A percentile compares a stretch with the other conserved stretches of the same genome.
Evolutionary conservation across 2,888 invertebrate species (phyloP).

Genomic region (Andrena praecox): DNA sequence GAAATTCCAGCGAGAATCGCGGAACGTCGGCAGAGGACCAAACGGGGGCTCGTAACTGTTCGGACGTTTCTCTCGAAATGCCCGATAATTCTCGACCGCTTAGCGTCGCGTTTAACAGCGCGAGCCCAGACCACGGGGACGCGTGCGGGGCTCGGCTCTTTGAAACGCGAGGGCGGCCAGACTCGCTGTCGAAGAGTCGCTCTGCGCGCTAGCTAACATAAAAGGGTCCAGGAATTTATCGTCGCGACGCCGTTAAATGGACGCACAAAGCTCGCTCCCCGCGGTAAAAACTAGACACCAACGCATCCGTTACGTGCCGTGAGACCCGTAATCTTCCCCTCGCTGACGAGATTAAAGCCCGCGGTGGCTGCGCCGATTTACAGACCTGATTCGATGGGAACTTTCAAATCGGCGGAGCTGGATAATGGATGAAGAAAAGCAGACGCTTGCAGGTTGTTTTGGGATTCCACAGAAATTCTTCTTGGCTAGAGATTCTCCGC

Average conservation of each 20-base stretch:
- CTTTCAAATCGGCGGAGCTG: not conserved
- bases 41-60: not conserved
- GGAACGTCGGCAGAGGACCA: not conserved
- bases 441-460: no score
- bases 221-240: conserved; percentile 52
- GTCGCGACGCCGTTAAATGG: conserved; percentile 55
- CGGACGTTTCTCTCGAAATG: not conserved
- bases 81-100: conserved; percentile 4
- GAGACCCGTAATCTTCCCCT: conserved; percentile 33
- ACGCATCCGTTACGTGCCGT: conserved; percentile 61
- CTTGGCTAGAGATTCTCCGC: no score
- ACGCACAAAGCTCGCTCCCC: conserved; percentile 52
- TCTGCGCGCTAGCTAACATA: conserved; percentile 15
- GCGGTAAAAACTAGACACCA: conserved; percentile 56
- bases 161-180: not conserved
- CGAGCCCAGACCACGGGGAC: not conserved
- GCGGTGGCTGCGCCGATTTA: not conserved
- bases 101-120: conserved; percentile 16
- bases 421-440: no score
- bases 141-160: not conserved
- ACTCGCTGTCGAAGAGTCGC: not conserved
- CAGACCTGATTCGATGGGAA: not conserved
- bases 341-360: conserved; percentile 32
- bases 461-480: not conserved
- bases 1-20: not conserved